Evolutionary conservation across 1,140 invertebrate genomes (phyloP), one percentile per base, ranked within the genome.

Genomic region (Hesperophylax magnus): DNA sequence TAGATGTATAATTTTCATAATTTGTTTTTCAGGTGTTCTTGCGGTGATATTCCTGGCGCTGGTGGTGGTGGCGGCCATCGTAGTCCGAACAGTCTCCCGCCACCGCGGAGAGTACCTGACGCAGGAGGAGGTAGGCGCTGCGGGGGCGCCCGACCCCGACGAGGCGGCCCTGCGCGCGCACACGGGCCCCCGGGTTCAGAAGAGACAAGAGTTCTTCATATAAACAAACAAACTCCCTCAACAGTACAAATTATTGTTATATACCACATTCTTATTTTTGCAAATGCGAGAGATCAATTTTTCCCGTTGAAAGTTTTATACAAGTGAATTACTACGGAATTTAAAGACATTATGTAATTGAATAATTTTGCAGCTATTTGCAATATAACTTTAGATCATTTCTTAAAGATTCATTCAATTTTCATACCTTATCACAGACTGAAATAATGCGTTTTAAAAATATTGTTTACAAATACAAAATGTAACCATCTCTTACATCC

Each of bases 51-150:
- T 98, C 85, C 89, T 98, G 63, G 91, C 95, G 9, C 88, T 98
- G 47, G 91, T 98, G 0, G 91, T 97, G 4, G 94, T 98, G 90
- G 93, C 94, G 0, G 90, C 98, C 61, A 87, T 98, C 3, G 94
- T 98, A 84, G 96, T 96, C 52, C 92, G 97, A 18, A 96, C 97
- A 84, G 92, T 97, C 85, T 94, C 95, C 20, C 91, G 97, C 11
- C 96, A 98, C 86, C 98, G 98, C 90, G 97, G 98, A 17, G 97
- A 98, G 88, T 99, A 99, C 86, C 91, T 97, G 63, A 99, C 98
- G 0, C 95, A 98, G 88, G 98, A 99, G 90, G 98, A 98, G 85
- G 95, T 96, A 81, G 98, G 97, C 22, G 97, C 97, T 8, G 96
- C 96, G 83, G 94, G 94, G 65, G 97, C 97, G 0, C 91, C 95